Evolutionary conservation across 2,888 invertebrate species (phyloP).

Genomic region (Leucania comma): DNA sequence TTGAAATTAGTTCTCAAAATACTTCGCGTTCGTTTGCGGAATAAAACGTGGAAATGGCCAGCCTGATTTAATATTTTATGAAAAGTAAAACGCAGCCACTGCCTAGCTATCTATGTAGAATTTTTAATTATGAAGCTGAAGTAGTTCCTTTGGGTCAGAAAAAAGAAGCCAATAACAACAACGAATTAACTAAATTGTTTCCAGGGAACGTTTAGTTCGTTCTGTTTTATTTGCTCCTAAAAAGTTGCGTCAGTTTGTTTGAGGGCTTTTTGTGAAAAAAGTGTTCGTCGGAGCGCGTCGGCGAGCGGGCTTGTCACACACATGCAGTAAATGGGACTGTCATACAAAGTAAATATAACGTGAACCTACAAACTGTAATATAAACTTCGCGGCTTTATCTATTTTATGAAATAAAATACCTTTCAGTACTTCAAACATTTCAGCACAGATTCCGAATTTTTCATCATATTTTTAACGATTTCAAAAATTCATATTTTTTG

Average conservation of each 20-base stretch:
- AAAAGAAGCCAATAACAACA: constrained; percentile 37
- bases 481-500: not conserved
- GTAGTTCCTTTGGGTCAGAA: constrained; percentile 19
- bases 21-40: constrained; percentile 42
- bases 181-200: constrained; percentile 51
- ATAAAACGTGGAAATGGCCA: constrained; percentile 40
- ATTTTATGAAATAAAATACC: constrained; percentile 25
- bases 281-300: constrained; percentile 60
- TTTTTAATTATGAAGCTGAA: constrained; percentile 38
- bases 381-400: constrained; percentile 3
- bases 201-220: constrained; percentile 34
- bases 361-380: constrained; percentile 23
- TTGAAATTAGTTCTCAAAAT: constrained; percentile 59
- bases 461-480: constrained; percentile 5
- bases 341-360: constrained; percentile 37
- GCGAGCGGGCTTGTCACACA: constrained; percentile 67
- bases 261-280: constrained; percentile 67
- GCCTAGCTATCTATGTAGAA: constrained; percentile 11
- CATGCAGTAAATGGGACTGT: constrained; percentile 58
- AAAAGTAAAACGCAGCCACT: constrained; percentile 33
- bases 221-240: constrained; percentile 68
- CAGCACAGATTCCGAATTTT: not conserved
- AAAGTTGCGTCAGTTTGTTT: constrained; percentile 70
- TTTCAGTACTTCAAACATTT: constrained; percentile 19
- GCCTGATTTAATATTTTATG: constrained; percentile 48